phyloP scores from a whole-genome alignment of 2,888 invertebrate species.

The Mylabris sibirica region DNA sequence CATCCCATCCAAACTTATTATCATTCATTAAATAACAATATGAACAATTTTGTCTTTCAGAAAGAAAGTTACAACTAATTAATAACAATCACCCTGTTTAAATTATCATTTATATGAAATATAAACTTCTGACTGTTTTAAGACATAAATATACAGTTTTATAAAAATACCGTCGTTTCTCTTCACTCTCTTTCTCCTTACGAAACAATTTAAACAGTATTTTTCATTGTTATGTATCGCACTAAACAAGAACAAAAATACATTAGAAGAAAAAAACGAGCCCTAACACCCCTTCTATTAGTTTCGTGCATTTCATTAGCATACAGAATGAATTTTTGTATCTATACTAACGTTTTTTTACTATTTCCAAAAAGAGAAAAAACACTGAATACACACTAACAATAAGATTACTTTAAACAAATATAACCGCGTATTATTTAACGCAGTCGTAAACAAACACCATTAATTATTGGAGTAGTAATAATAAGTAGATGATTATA shows the following conservation, averaged over 20 bases:
- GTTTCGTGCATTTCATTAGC: slow-evolving; percentile 90
- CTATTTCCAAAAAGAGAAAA: slow-evolving; percentile 30
- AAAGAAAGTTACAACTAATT: slow-evolving; percentile 31
- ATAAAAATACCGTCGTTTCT: background rate
- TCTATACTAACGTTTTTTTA: slow-evolving; percentile 33
- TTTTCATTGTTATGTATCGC: slow-evolving; percentile 30
- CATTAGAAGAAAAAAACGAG: slow-evolving; percentile 51
- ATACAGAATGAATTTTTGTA: slow-evolving; percentile 67
- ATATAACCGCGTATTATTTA: background rate
- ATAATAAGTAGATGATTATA: background rate
- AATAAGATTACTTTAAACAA: slow-evolving; percentile 13
- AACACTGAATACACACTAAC: slow-evolving; percentile 38
- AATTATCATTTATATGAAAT: slow-evolving; percentile 33
- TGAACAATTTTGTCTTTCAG: slow-evolving; percentile 12
- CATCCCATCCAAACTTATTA: no score
- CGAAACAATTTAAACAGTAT: slow-evolving; percentile 36
- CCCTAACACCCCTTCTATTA: slow-evolving; percentile 79
- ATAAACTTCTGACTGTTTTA: slow-evolving; percentile 46
- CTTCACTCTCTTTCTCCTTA: slow-evolving; percentile 11
- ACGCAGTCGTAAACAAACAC: slow-evolving; percentile 25
- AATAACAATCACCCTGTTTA: slow-evolving; percentile 2
- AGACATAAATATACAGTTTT: background rate
- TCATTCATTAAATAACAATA: no score
- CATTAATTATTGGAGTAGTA: slow-evolving; percentile 14
- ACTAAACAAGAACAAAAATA: slow-evolving; percentile 51